Base-by-base conservation (phyloP, 2,113 vertebrate species). In the Aptenodytes patagonicus region DNA sequence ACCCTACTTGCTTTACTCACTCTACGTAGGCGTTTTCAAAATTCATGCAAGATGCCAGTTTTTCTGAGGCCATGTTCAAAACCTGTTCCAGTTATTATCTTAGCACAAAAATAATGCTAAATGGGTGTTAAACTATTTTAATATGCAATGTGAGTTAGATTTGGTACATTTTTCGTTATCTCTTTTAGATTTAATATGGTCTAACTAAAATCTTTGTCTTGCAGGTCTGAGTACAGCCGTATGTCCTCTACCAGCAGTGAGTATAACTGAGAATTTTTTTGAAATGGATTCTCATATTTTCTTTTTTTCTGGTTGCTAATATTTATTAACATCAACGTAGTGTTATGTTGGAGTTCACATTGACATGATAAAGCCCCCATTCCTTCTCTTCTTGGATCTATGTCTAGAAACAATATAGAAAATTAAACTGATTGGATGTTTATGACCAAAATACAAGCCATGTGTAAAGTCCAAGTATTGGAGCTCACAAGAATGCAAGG, bases 191-290 rank as follows among this genome's bases (percentile, higher is more conserved):
- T 79, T 66, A 85, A 80, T 54, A 4, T 12, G 6, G 15, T 93
- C 97, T 97, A 97, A 90, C 88, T 64, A 51, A 76, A 85, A 36
- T 95, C 75, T 96, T 98, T 98, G 40, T 97, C 73, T 98, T 98
- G 87, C 99, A 99, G 99, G 98, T 99, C 99, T 77, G 99, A 99
- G 97, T 99, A 99, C 98, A 99, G 99, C 98, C 99, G 98, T 88
- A 96, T 99, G 98, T 99, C 99, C 89, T 99, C 99, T 61, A 98
- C 99, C 12, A 99, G 99, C 98, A 99, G 99, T 99, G 97, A 99
- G 99, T 99, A 99, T 96, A 97, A 89, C 47, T 34, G 36, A 78
- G 36, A 60, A 12, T 62, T 51, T 93, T 97, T 87, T 70, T 26
- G 1, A 9, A 68, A 32, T 26, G 3, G 5, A 31, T 87, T 83